phyloP scores from a whole-genome alignment of 2,888 invertebrate species.

The Acanthococcus lagerstroemiae region DNA sequence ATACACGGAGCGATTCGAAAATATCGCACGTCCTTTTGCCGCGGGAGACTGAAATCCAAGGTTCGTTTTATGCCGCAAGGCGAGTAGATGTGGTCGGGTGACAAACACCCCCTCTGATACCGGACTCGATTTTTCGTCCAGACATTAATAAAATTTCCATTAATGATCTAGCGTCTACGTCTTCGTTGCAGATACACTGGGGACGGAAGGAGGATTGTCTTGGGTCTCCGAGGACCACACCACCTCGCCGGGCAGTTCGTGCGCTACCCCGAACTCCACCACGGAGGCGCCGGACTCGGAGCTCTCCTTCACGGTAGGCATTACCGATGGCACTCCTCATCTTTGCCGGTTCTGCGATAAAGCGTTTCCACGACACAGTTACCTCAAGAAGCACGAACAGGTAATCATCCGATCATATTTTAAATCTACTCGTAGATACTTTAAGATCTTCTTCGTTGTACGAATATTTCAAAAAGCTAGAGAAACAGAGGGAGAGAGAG shows the following conservation, averaged over 20 bases:
- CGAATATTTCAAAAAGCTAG: no score
- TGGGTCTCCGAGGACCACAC: constrained; percentile 55
- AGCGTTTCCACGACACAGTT: constrained; percentile 75
- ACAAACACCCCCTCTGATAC: no score
- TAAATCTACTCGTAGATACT: neutral
- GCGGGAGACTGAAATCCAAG: no score
- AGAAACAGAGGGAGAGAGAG: no score
- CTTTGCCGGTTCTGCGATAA: constrained; percentile 87
- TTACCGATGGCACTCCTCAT: constrained; percentile 69
- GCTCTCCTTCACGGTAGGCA: constrained; percentile 55
- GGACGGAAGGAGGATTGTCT: constrained; percentile 55
- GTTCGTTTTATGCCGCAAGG: no score
- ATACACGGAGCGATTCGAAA: no score
- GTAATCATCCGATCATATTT: constrained; percentile 44
- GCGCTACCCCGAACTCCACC: constrained; percentile 53
- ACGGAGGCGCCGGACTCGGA: constrained; percentile 50
- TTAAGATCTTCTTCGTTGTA: neutral
- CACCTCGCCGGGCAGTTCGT: constrained; percentile 49
- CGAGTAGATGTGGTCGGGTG: no score
- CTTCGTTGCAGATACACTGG: constrained; percentile 57
- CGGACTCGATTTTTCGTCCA: no score
- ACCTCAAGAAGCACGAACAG: constrained; percentile 87
- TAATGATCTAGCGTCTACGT: no score
- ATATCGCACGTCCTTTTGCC: no score
- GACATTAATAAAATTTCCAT: no score